Conservation (phyloP, 2,888 invertebrate species). For the Amitus sp. region DNA sequence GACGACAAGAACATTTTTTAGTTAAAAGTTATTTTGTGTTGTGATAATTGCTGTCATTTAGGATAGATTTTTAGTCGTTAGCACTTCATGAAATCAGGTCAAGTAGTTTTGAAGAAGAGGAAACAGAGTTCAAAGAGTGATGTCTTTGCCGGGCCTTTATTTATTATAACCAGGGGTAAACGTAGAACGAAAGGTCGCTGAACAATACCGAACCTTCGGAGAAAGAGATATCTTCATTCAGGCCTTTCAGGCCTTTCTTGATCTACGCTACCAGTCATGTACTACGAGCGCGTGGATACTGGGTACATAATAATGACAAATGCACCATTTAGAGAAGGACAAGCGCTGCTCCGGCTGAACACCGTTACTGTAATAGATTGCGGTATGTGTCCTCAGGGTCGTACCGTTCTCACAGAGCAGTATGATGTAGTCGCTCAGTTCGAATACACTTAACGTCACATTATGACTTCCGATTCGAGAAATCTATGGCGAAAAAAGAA, state of each 20-base stretch:
- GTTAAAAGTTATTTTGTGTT: neutral
- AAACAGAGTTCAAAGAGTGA: neutral
- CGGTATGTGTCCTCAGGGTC: constrained; percentile 43
- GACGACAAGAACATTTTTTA: too few relatives aligned
- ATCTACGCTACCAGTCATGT: constrained; percentile 30
- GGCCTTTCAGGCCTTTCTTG: constrained; percentile 17
- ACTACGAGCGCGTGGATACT: constrained; percentile 24
- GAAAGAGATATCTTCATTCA: constrained; percentile 34
- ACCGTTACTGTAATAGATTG: constrained; percentile 44
- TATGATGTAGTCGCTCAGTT: constrained; percentile 18
- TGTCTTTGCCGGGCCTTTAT: constrained; percentile 3
- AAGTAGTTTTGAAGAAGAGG: too few relatives aligned
- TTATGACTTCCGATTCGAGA: constrained; percentile 29
- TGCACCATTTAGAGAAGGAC: constrained; percentile 41
- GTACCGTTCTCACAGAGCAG: constrained; percentile 36
- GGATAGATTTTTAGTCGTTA: neutral
- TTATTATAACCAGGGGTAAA: constrained; percentile 15
- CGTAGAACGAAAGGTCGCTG: constrained; percentile 19
- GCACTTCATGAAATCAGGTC: too few relatives aligned
- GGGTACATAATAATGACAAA: constrained; percentile 43
- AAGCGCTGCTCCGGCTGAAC: constrained; percentile 37
- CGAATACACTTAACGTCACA: constrained; percentile 20
- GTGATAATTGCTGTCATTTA: neutral
- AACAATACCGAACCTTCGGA: constrained; percentile 22
- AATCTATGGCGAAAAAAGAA: constrained; percentile 13